These are phyloP conservation scores for Drosophila greeni DNA, from an alignment of 2,888 invertebrate species.

Conservation along the genomic window DNA sequence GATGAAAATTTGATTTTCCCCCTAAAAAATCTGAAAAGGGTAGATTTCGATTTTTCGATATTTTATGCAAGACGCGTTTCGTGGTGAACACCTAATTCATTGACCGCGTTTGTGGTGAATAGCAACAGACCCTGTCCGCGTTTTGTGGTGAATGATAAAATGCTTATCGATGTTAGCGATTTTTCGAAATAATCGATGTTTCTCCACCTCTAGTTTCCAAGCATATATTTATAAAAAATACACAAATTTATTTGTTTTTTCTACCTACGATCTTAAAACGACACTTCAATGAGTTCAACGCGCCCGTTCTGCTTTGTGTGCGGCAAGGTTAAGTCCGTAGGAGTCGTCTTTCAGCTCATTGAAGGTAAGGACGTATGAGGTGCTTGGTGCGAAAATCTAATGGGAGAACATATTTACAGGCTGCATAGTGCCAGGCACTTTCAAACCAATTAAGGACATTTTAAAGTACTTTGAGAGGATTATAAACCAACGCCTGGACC, in stretches of 20 bases:
- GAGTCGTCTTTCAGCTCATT: conserved; percentile 57
- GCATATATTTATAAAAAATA: conserved; percentile 22
- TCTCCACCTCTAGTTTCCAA: not conserved
- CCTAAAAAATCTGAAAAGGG: no score
- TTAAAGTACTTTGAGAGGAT: conserved; percentile 61
- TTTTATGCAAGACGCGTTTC: no score
- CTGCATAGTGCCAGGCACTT: conserved; percentile 61
- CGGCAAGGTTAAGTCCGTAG: conserved; percentile 61
- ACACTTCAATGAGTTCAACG: conserved; percentile 37
- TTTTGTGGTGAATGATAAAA: no score
- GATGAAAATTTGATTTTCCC: no score
- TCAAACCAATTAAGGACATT: conserved; percentile 62
- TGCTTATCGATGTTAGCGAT: no score
- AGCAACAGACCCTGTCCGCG: no score
- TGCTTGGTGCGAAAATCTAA: conserved; percentile 18
- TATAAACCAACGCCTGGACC: conserved; percentile 57
- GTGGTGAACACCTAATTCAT: no score
- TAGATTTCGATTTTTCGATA: no score
- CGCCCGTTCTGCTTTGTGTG: conserved; percentile 61
- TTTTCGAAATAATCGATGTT: no score
- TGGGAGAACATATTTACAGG: conserved; percentile 41
- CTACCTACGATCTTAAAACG: conserved; percentile 4
- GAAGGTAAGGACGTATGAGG: conserved; percentile 26
- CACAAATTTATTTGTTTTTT: conserved; percentile 22
- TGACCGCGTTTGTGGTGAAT: no score